A percentile compares a stretch with the other conserved stretches of the same genome.
phyloP scores from a whole-genome alignment of 2,797 vertebrate genomes.

The Hoplostethus atlanticus region DNA sequence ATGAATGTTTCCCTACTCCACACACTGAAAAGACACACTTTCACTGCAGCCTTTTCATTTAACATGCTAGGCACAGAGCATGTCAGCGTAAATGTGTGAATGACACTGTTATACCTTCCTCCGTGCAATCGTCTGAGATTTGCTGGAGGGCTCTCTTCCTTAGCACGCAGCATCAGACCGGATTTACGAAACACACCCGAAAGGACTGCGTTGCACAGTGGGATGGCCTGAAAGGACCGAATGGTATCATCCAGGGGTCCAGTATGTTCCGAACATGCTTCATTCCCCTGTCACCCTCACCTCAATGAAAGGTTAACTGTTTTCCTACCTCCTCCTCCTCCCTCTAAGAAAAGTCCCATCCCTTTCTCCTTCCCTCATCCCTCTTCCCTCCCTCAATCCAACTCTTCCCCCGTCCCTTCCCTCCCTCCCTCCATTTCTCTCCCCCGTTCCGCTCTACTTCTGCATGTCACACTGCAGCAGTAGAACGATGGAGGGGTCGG shows the following conservation, averaged over 20 bases:
- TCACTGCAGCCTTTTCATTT: slow-evolving; percentile 23
- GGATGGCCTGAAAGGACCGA: slow-evolving; percentile 33
- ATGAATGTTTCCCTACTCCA: no score
- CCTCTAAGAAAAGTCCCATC: slow-evolving; percentile 16
- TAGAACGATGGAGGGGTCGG: slow-evolving; percentile 95
- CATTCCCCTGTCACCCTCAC: slow-evolving; percentile 29
- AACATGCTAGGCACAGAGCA: slow-evolving; percentile 3
- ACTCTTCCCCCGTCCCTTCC: slow-evolving; percentile 7
- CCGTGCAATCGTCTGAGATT: no score
- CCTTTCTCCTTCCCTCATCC: slow-evolving; percentile 23
- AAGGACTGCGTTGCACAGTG: slow-evolving; percentile 7
- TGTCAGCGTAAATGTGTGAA: background rate
- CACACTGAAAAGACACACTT: no score
- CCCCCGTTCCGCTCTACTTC: slow-evolving; percentile 85
- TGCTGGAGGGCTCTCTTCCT: slow-evolving; percentile 20
- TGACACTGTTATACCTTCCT: no score
- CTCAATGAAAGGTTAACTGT: slow-evolving; percentile 9
- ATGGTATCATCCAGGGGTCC: slow-evolving; percentile 47
- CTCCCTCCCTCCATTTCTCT: slow-evolving; percentile 10
- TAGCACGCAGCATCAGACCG: slow-evolving; percentile 25
- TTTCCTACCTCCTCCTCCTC: slow-evolving; percentile 50
- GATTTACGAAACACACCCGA: slow-evolving; percentile 32
- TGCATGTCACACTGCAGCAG: slow-evolving; percentile 98
- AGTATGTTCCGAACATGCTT: slow-evolving; percentile 37
- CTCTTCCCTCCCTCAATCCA: slow-evolving; percentile 45